Evolutionary conservation across 2,113 vertebrate species (phyloP).

Genomic region (Motacilla tschutschensis): DNA sequence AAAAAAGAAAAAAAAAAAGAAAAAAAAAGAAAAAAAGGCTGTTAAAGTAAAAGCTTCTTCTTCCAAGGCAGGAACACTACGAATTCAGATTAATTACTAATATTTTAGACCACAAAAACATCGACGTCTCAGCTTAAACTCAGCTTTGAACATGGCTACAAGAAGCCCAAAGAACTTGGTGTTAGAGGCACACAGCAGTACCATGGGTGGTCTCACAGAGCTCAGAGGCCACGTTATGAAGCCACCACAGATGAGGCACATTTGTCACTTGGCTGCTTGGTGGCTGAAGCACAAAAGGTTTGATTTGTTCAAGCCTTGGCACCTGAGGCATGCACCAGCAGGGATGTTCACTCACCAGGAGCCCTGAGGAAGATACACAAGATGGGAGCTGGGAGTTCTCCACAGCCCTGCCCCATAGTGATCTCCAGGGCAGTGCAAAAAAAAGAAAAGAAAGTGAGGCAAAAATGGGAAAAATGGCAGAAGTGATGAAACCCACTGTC

Average conservation of each 20-base stretch:
- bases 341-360: background rate
- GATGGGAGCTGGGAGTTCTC: fast-evolving
- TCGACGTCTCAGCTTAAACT: background rate
- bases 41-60: slow-evolving; percentile 45
- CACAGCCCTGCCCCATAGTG: background rate
- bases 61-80: background rate
- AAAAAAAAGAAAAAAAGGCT: background rate
- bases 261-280: background rate
- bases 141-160: background rate
- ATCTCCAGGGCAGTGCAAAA: background rate
- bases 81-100: slow-evolving; percentile 46
- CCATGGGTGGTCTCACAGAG: background rate
- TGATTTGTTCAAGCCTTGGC: background rate
- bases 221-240: background rate
- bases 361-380: background rate
- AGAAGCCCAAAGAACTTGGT: background rate
- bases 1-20: background rate
- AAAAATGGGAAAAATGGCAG: background rate
- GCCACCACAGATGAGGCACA: background rate
- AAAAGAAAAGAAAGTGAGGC: fast-evolving
- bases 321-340: background rate
- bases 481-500: too few species aligned
- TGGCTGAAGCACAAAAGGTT: background rate
- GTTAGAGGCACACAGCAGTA: fast-evolving
- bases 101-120: background rate